phyloP scores from a whole-genome alignment of 2,113 vertebrate species.

The Forbesichthys papilliferus region DNA sequence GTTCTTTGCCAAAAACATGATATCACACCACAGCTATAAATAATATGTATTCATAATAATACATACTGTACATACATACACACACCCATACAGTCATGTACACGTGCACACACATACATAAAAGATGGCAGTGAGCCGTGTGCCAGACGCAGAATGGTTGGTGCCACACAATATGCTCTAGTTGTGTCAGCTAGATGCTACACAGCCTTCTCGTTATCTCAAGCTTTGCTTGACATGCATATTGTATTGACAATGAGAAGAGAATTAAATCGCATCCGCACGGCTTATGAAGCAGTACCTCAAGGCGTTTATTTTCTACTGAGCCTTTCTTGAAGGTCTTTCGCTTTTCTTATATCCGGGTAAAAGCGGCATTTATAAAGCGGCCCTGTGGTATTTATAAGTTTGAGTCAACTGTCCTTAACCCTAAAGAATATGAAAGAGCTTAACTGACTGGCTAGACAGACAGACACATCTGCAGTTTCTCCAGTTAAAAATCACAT shows the following conservation, averaged over 20 bases:
- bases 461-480: background rate
- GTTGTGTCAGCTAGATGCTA: background rate
- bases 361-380: constrained; percentile 33
- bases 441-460: background rate
- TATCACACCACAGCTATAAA: too few species aligned
- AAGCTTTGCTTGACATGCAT: constrained; percentile 21
- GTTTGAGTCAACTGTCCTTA: constrained; percentile 35
- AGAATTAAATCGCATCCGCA: constrained; percentile 33
- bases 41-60: too few species aligned
- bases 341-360: constrained; percentile 1
- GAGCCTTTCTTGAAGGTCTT: constrained; percentile 10
- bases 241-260: constrained; percentile 40
- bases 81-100: too few species aligned
- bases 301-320: constrained; percentile 13
- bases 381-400: constrained; percentile 40
- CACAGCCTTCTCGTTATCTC: constrained; percentile 20
- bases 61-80: too few species aligned
- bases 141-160: constrained; percentile 10
- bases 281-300: constrained; percentile 26
- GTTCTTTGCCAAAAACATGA: too few species aligned
- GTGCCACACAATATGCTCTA: constrained; percentile 31
- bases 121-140: background rate
- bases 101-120: background rate
- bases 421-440: constrained; percentile 13
- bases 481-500: constrained; percentile 12